These are phyloP conservation scores for Gymnocypris eckloni DNA, from an alignment of 2,797 vertebrate genomes.

Conservation along the genomic window DNA sequence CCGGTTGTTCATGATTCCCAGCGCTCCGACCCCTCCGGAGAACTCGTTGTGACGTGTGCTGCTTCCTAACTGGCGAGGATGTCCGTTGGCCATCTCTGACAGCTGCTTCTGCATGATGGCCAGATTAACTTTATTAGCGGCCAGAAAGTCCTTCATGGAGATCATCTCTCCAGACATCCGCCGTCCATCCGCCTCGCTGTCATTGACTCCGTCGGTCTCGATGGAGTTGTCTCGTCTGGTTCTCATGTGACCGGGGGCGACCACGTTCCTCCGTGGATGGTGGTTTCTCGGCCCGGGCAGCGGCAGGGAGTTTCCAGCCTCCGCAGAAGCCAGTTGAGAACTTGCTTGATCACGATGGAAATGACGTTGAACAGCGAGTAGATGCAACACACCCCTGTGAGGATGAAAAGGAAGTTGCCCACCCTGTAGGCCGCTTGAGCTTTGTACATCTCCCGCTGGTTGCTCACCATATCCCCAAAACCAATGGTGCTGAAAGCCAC, in stretches of 20 bases:
- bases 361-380: conserved; percentile 97
- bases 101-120: conserved; percentile 96
- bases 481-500: conserved; percentile 98
- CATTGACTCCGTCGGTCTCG: conserved; percentile 85
- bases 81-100: conserved; percentile 90
- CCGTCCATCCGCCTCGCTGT: conserved; percentile 88
- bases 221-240: conserved; percentile 83
- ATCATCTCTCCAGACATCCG: conserved; percentile 95
- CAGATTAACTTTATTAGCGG: conserved; percentile 91
- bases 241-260: conserved; percentile 83
- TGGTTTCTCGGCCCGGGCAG: conserved; percentile 74
- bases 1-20: conserved; percentile 97
- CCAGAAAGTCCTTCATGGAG: conserved; percentile 93
- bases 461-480: conserved; percentile 95
- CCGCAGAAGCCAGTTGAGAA: conserved; percentile 92
- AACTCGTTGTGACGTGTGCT: conserved; percentile 86
- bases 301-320: conserved; percentile 81
- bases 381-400: conserved; percentile 95
- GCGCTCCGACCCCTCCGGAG: conserved; percentile 91
- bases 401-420: conserved; percentile 92
- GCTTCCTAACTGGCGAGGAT: conserved; percentile 78
- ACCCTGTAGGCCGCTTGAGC: conserved; percentile 85
- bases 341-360: conserved; percentile 95
- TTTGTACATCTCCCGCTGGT: conserved; percentile 85
- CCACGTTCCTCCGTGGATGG: conserved; percentile 81